Evolutionary conservation across 1,140 invertebrate species (phyloP).

Genomic region (Caerostris extrusa): DNA sequence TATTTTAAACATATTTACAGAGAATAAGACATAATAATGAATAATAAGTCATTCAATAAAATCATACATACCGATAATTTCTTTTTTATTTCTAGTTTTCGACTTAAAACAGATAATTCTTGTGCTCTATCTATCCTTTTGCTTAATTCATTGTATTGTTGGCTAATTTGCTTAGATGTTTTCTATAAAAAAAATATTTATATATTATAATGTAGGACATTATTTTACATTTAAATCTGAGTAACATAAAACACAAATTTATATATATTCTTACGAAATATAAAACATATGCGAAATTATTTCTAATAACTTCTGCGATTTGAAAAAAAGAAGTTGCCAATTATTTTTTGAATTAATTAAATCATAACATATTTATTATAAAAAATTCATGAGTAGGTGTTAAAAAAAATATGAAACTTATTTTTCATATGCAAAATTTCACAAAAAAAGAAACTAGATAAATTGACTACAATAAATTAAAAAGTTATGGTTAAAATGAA

Average conservation of each 20-base stretch:
- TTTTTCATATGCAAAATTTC: neutral
- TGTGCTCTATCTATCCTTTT: constrained; percentile 92
- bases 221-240: too few species aligned
- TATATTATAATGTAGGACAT: too few species aligned
- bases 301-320: too few species aligned
- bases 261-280: too few species aligned
- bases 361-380: too few species aligned
- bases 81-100: constrained; percentile 91
- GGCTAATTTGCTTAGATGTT: constrained; percentile 85
- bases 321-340: too few species aligned
- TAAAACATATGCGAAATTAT: too few species aligned
- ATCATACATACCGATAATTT: constrained; percentile 84
- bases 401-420: neutral
- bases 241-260: too few species aligned
- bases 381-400: too few species aligned
- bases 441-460: neutral
- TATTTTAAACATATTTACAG: too few species aligned
- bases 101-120: constrained; percentile 89
- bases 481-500: neutral
- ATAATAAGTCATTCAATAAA: neutral
- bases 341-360: too few species aligned
- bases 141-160: constrained; percentile 89
- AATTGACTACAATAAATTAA: neutral
- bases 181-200: constrained; percentile 79
- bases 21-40: too few species aligned